Conservation (phyloP, 2,888 invertebrate species). For the Cheilosia grossa region DNA sequence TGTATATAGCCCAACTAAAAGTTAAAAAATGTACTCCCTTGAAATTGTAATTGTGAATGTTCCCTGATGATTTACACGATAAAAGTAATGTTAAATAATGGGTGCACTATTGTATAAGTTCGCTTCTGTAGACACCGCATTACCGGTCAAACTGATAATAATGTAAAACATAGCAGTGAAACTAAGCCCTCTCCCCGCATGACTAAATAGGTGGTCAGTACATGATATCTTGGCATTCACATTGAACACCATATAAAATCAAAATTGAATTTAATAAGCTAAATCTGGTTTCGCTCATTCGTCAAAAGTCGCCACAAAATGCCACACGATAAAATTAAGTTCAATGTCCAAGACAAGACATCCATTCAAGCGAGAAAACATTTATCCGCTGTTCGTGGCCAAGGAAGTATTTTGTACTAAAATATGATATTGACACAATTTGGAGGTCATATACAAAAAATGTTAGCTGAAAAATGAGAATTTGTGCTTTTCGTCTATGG, state of each 20-base stretch:
- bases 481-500: background rate
- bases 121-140: background rate
- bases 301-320: conserved; percentile 38
- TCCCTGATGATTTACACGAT: too few relatives aligned
- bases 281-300: conserved; percentile 16
- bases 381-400: background rate
- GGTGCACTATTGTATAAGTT: too few relatives aligned
- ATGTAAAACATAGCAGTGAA: conserved; percentile 43
- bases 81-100: too few relatives aligned
- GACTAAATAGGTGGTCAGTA: conserved; percentile 6
- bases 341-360: conserved; percentile 61
- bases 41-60: too few relatives aligned
- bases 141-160: too few relatives aligned
- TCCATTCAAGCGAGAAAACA: conserved; percentile 9
- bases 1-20: too few relatives aligned
- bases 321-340: conserved; percentile 48
- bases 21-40: too few relatives aligned
- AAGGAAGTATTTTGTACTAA: conserved; percentile 24
- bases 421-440: conserved; percentile 30
- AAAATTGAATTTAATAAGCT: conserved; percentile 34
- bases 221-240: conserved; percentile 36
- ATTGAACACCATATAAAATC: background rate
- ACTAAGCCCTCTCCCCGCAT: conserved; percentile 30
- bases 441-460: conserved; percentile 21
- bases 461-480: conserved; percentile 5